A percentile compares a stretch with the other conserved stretches of the same genome.
Evolutionary conservation across 2,888 invertebrate species (phyloP).

Genomic region (Magallana nippona): DNA sequence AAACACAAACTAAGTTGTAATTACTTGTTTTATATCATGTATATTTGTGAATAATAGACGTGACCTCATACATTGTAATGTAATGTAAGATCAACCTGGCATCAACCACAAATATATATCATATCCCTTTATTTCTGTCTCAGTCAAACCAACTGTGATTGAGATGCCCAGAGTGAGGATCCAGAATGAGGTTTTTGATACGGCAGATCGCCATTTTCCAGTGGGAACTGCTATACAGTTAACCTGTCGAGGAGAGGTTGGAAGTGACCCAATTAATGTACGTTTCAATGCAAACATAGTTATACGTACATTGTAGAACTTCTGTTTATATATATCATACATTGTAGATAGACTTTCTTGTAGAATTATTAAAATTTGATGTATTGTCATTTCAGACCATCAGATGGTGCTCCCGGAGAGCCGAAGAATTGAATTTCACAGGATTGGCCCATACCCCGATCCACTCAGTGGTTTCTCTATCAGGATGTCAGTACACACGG

Average conservation of each 20-base stretch:
- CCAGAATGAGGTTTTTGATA: neutral
- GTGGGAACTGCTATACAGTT: neutral
- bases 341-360: too few species aligned
- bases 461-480: neutral
- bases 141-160: neutral
- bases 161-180: neutral
- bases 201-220: neutral
- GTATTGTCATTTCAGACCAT: neutral
- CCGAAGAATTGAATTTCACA: neutral
- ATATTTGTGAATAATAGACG: too few species aligned
- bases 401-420: neutral
- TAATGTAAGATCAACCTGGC: too few species aligned
- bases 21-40: too few species aligned
- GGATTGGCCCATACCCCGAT: neutral
- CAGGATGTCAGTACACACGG: neutral
- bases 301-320: too few species aligned
- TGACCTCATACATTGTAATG: too few species aligned
- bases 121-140: neutral
- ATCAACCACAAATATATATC: too few species aligned
- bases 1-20: too few species aligned
- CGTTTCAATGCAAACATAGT: too few species aligned
- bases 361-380: too few species aligned
- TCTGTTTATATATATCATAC: too few species aligned
- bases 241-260: neutral
- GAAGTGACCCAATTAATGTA: neutral